Base-by-base conservation (phyloP, 2,797 vertebrate genomes). In the Podarcis siculus region DNA sequence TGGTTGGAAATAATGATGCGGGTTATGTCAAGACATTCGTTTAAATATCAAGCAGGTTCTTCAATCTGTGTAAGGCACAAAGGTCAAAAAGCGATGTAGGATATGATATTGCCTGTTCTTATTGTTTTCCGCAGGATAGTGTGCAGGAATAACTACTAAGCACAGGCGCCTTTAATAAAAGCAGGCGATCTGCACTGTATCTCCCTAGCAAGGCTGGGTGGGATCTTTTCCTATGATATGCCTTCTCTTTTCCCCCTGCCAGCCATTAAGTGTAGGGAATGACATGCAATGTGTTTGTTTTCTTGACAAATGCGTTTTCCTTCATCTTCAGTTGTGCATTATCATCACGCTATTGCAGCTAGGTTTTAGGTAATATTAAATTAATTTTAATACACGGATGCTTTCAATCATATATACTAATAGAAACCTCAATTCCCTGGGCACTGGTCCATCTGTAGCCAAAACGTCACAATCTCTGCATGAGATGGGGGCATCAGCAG, bases 41-140 rank as follows among this genome's bases (percentile, higher is more conserved):
- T 95, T 88, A 95, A 95, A 94, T 94, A 95, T 88, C 91, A 94
- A 87, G 27, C 8, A 82, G 79, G 86, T 30, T 90, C 87, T 87
- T 49, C 49, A 92, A 84, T 91, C 71, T 92, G 55, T 90, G 32
- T 75, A 45, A 90, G 79, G 42, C 30, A 49, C 19, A 85, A 90
- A 91, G 93, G 89, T 94, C 94, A 94, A 79, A 55, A 67, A 89
- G 88, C 37, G 35, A 90, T 21, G 77, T 0, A 1, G 86, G 80
- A 90, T 89, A 92, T 82, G 86, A 37, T 71, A 92, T 87, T 91
- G 85, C 23, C 0, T 82, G 0, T 86, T 90, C 87, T 87, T 73
- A 77, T 1, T 80, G 66, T 82, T 93, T 94, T 91, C 89, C 30
- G 3, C 75, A 55, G 71, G 85, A 92, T 8, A 17, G 64, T 69